Evolutionary conservation across 2,113 vertebrate genomes (phyloP).

Genomic region (Promerops cafer): DNA sequence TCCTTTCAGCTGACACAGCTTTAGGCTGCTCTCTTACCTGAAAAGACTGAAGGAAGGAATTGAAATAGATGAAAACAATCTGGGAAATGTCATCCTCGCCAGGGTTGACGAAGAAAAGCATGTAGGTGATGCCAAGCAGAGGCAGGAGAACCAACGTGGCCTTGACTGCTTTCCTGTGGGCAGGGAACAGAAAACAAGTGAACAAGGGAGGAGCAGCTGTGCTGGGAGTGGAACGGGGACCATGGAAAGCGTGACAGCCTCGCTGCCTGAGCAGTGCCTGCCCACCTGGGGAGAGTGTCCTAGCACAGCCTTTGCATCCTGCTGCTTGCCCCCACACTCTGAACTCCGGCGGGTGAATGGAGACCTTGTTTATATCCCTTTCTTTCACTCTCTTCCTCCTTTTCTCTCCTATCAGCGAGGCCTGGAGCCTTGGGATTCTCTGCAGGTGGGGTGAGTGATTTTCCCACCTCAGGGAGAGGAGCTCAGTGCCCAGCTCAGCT

Average conservation of each 20-base stretch:
- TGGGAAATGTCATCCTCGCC: conserved; percentile 95
- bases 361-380: not conserved
- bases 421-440: not conserved
- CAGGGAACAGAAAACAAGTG: not conserved
- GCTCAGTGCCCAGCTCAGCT: not conserved
- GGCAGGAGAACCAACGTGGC: conserved; percentile 92
- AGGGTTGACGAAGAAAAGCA: conserved; percentile 97
- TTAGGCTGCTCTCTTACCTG: conserved; percentile 76
- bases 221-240: not conserved
- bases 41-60: conserved; percentile 97
- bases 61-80: conserved; percentile 98
- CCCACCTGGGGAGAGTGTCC: not conserved
- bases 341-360: not conserved
- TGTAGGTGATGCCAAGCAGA: conserved; percentile 94
- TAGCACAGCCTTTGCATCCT: not conserved
- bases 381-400: not conserved
- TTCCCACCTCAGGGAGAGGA: not conserved
- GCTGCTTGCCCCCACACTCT: not conserved
- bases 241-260: not conserved
- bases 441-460: not conserved
- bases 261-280: not conserved
- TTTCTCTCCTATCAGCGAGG: not conserved
- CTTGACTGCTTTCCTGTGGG: conserved; percentile 92
- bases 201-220: not conserved
- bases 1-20: not conserved